Evolutionary conservation across 1,140 invertebrate species (phyloP), one percentile per base, ranked within the genome.

Genomic region (Sycobia sp.): DNA sequence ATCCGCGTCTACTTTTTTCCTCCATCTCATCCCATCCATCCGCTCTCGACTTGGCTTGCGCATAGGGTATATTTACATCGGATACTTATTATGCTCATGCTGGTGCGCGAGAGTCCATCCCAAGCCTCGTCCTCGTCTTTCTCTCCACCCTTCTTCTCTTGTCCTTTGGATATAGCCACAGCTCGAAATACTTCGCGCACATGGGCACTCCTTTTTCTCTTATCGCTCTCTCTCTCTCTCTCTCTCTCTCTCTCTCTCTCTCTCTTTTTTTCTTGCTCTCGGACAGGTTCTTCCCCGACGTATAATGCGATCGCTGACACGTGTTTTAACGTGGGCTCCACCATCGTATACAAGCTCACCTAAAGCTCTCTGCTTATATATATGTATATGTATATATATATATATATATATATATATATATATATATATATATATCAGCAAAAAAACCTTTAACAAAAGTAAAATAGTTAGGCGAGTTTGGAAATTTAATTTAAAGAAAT

Each of bases 51-150:
- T 23, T n/a, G 14, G 5, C n/a, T 58, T 23, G 7, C 27, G 32
- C 23, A 29, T 14, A 66, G 58, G 65, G 65, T 66, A 54, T 53
- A 46, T 57, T 66, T 66, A 62, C 54, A 62, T 53, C 44, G 43
- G 43, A 46, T 29, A 50, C 53, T 62, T 66, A 56, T 65, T 60
- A 59, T 59, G 53, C 59, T 53, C 53, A 32, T 44, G 18, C 38
- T 27, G 44, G 38, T 20, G 23, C 46, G 25, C 4, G 36, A 34
- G 29, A n/a, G n/a, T n/a, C 32, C 34, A 20, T 41, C 20, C 22
- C 18, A 20, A 18, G 9, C 13, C 3, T 27, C 25, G 4, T n/a
- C 22, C 25, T 44, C n/a, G n/a, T n/a, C n/a, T n/a, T n/a, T n/a
- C n/a, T n/a, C n/a, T n/a, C n/a, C n/a, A n/a, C n/a, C 46, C 25